Evolutionary conservation across 1,140 invertebrate genomes (phyloP), one percentile per base, ranked within the genome.

Genomic region (Tigriopus japonicus): DNA sequence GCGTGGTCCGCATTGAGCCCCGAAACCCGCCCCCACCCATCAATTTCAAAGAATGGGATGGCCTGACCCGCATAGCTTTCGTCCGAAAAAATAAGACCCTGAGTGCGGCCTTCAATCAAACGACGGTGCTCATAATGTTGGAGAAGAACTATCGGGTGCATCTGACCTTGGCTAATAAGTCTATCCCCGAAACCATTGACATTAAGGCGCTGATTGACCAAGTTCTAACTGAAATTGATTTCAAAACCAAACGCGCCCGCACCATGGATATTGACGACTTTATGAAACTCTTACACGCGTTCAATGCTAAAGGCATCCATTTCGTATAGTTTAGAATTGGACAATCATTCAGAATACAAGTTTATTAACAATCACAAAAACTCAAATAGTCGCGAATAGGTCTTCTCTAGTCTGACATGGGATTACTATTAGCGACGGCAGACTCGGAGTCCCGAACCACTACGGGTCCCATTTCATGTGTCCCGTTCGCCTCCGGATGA

Each of bases 31-130:
- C 92, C 41, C 94, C 94, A 24, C 82, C 88, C 12, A 87, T 99
- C 24, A 92, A 95, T 72, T 98, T 92, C 71, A 82, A 83, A 66
- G 93, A 98, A 77, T 98, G 93, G 94, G 95, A 98, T 79, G 91
- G 91, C 9, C 73, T 98, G 15, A 87, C 94, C 0, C 78, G 94
- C 67, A 91, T 98, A 65, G 87, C 83, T 23, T 98, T 98, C 75
- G 78, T 84, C 0, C 78, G 95, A 64, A 98, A 98, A 74, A 98
- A 97, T 69, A 95, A 93, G 77, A 94, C 87, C 2, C 70, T 96
- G 9, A 73, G 79, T 51, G 85, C 90, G 10, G 79, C 80, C 55
- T 94, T 95, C 66, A 88, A 86, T 71, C 86, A 87, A 66, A 81
- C 81, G 10, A 78, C 86, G 52, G 86, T 93, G 6, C 69, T 87